Conservation (phyloP, 2,888 invertebrate genomes). For the Acanthosoma haemorrhoidale region DNA sequence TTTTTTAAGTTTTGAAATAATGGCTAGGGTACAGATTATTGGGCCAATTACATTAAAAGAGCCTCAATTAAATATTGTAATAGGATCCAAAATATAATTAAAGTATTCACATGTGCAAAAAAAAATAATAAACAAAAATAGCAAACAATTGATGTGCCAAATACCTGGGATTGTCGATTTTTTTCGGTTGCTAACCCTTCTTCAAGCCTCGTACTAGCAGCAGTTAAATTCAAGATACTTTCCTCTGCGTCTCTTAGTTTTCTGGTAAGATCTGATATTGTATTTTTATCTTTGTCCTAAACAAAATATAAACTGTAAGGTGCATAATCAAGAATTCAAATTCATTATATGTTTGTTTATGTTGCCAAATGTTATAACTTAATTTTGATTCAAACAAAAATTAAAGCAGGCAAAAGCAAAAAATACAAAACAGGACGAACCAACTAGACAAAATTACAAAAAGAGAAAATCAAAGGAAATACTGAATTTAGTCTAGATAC, state of each 20-base stretch:
- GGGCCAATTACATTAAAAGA: too few relatives aligned
- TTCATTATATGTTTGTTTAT: background rate
- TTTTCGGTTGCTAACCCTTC: background rate
- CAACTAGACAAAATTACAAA: background rate
- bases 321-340: too few relatives aligned
- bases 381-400: background rate
- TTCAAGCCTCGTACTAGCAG: slow-evolving; percentile 11
- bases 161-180: slow-evolving; percentile 12
- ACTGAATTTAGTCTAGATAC: background rate
- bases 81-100: too few relatives aligned
- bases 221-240: background rate
- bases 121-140: too few relatives aligned
- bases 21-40: too few relatives aligned
- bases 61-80: too few relatives aligned
- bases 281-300: slow-evolving; percentile 21
- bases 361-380: background rate
- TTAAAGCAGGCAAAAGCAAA: background rate
- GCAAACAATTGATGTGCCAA: too few relatives aligned
- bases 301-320: slow-evolving; percentile 9
- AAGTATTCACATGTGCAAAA: too few relatives aligned
- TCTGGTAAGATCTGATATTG: slow-evolving; percentile 10
- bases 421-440: background rate
- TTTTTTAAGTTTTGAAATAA: too few relatives aligned
- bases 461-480: background rate
- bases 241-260: slow-evolving; percentile 22